phyloP scores from a whole-genome alignment of 2,888 invertebrate species.

The Drosophila phalerata region DNA sequence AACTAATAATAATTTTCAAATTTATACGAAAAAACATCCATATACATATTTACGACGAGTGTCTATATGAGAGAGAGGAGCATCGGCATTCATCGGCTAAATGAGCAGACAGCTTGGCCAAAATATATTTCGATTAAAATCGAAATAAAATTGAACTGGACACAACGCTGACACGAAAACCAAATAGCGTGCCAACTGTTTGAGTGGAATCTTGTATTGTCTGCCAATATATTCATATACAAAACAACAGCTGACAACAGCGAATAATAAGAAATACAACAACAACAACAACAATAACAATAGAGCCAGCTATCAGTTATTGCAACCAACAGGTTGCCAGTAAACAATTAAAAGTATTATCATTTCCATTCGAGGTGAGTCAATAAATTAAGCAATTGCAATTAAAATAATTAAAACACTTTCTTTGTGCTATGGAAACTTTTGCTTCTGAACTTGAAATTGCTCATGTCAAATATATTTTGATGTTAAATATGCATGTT shows the following conservation, averaged over 20 bases:
- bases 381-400: conserved; percentile 1
- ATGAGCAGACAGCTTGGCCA: conserved; percentile 51
- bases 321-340: conserved; percentile 67
- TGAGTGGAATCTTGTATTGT: conserved; percentile 50
- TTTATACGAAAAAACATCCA: conserved; percentile 63
- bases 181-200: conserved; percentile 69
- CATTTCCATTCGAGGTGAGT: conserved; percentile 38
- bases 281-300: conserved; percentile 10
- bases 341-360: conserved; percentile 12
- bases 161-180: conserved; percentile 69
- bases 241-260: conserved; percentile 14
- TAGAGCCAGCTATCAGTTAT: not conserved
- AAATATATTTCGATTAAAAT: conserved; percentile 77
- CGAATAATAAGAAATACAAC: conserved; percentile 22
- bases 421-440: not conserved
- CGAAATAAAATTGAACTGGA: conserved; percentile 78
- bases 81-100: conserved; percentile 37
- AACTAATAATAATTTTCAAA: conserved; percentile 78
- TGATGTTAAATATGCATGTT: conserved; percentile 6
- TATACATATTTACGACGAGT: conserved; percentile 43
- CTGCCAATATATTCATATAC: conserved; percentile 46
- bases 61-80: conserved; percentile 22
- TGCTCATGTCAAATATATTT: conserved; percentile 7
- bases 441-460: conserved; percentile 20
- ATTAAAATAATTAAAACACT: conserved; percentile 22